These are phyloP conservation scores for Phalacrocorax pelagicus DNA, from an alignment of 2,113 vertebrate genomes.

Conservation along the genomic window DNA sequence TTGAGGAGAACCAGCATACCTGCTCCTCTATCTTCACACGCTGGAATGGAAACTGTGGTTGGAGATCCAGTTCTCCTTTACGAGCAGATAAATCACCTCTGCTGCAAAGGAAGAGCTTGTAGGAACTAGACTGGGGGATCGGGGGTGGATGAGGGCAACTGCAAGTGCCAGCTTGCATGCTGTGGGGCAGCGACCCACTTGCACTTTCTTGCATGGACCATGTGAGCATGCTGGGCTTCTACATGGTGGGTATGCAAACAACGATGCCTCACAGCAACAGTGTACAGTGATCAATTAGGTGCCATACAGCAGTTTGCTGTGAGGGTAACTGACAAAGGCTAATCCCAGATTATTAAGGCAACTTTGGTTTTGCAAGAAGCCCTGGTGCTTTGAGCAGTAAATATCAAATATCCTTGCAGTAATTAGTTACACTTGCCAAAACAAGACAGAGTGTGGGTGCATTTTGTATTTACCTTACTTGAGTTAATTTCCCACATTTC, in stretches of 20 bases:
- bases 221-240: accelerated
- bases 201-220: not conserved
- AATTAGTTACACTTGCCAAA: not conserved
- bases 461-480: not conserved
- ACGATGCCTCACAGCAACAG: not conserved
- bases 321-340: not conserved
- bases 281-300: not conserved
- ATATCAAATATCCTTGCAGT: not conserved
- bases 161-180: not conserved
- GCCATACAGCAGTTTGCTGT: not conserved
- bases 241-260: not conserved
- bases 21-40: not conserved
- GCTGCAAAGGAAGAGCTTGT: not conserved
- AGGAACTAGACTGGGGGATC: not conserved
- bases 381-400: not conserved
- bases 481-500: not conserved
- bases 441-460: not conserved
- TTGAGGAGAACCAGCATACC: not conserved
- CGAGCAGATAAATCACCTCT: not conserved
- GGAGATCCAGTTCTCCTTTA: not conserved
- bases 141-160: not conserved
- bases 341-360: not conserved
- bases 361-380: not conserved
- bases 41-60: accelerated
- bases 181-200: not conserved